Conservation (phyloP, 2,888 invertebrate species). For the Ariolimax columbianus region DNA sequence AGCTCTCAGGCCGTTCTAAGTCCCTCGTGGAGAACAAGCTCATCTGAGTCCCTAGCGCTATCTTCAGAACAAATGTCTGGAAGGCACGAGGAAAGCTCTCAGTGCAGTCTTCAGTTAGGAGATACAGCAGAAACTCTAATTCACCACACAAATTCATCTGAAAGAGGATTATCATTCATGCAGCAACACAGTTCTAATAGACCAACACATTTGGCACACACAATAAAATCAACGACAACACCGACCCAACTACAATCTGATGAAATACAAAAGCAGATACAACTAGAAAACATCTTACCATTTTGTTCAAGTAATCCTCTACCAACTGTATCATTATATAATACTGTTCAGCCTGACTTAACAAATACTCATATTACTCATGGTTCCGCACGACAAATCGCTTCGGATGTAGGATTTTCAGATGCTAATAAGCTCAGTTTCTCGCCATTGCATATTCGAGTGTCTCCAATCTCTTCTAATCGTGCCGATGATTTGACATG, state of each 20-base stretch:
- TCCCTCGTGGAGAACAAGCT: background rate
- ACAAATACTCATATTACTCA: background rate
- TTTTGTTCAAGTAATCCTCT: background rate
- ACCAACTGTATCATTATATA: background rate
- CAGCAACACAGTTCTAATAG: background rate
- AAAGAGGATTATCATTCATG: background rate
- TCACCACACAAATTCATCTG: background rate
- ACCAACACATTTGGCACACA: background rate
- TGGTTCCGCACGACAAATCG: background rate
- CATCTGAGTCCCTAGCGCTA: slow-evolving; percentile 24
- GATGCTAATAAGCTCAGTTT: background rate
- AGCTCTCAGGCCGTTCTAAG: background rate
- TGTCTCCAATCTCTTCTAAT: background rate
- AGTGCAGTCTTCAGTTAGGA: slow-evolving; percentile 23
- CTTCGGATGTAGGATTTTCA: background rate
- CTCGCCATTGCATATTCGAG: background rate
- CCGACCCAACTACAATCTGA: background rate
- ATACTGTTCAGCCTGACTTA: background rate
- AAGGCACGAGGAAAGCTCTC: slow-evolving; percentile 17
- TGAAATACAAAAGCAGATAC: background rate
- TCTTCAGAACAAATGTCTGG: slow-evolving; percentile 26
- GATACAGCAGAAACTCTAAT: slow-evolving; percentile 22
- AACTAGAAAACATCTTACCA: background rate
- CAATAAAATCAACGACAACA: background rate
- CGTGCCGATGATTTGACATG: background rate